phyloP scores from a whole-genome alignment of 2,888 invertebrate species.

The Xylota segnis region DNA sequence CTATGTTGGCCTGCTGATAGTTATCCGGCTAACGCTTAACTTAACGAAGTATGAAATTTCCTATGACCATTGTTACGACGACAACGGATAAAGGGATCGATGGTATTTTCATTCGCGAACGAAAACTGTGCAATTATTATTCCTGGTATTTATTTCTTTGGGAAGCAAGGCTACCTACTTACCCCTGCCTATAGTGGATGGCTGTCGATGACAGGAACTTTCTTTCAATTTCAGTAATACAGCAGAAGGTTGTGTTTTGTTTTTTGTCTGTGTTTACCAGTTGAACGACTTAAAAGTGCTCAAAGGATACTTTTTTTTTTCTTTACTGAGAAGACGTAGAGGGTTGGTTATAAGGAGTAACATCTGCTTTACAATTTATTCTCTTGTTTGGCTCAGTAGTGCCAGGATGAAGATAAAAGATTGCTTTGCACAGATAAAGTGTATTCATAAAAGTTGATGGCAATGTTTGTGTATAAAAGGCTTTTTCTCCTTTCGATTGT shows the following conservation, averaged over 20 bases:
- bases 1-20: conserved; percentile 19
- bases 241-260: background rate
- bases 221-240: background rate
- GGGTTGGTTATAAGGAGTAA: conserved; percentile 37
- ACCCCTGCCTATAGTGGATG: background rate
- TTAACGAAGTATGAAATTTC: conserved; percentile 70
- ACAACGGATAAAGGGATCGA: conserved; percentile 35
- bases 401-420: conserved; percentile 16
- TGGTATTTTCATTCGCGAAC: conserved; percentile 45
- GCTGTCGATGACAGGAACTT: conserved; percentile 58
- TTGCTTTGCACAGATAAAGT: conserved; percentile 57
- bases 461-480: conserved; percentile 24
- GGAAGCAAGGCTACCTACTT: conserved; percentile 25
- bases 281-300: conserved; percentile 53
- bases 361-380: conserved; percentile 65
- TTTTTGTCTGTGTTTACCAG: conserved; percentile 8
- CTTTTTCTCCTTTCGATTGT: conserved; percentile 13
- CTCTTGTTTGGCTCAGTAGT: conserved; percentile 49
- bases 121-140: conserved; percentile 49
- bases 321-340: conserved; percentile 18
- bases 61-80: conserved; percentile 42
- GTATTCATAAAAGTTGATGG: conserved; percentile 39
- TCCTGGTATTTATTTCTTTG: conserved; percentile 37
- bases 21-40: conserved; percentile 49
- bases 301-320: conserved; percentile 35